A percentile compares a stretch with the other conserved stretches of the same genome.
Evolutionary conservation across 2,113 vertebrate species (phyloP).

Genomic region (Sebastes fasciatus): DNA sequence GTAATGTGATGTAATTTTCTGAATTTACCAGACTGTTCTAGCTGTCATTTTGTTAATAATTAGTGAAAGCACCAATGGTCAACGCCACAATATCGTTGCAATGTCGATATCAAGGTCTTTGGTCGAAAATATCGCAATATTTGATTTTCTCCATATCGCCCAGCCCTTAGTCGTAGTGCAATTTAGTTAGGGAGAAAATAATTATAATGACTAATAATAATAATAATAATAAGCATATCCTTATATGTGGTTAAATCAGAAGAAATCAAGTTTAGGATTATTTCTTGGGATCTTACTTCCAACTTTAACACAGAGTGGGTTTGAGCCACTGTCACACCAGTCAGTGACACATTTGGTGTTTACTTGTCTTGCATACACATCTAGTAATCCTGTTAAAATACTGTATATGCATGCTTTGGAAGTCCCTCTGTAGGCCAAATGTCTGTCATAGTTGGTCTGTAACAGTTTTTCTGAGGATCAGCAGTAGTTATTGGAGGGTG

Average conservation of each 20-base stretch:
- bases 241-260: background rate
- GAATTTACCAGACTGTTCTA: too few species aligned
- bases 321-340: background rate
- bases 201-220: background rate
- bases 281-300: background rate
- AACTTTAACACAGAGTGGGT: background rate
- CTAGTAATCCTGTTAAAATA: background rate
- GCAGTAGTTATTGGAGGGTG: constrained; percentile 24
- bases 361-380: background rate
- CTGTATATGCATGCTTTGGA: background rate
- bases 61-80: too few species aligned
- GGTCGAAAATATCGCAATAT: too few species aligned
- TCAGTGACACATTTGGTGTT: background rate
- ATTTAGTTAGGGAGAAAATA: constrained; percentile 1
- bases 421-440: constrained; percentile 6
- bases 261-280: background rate
- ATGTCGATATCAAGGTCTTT: too few species aligned
- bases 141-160: too few species aligned
- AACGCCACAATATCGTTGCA: too few species aligned
- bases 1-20: too few species aligned
- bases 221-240: background rate
- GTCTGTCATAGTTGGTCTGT: background rate
- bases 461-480: constrained; percentile 16
- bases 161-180: too few species aligned
- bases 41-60: too few species aligned